Base-by-base conservation (phyloP, 2,113 vertebrate genomes). In the Spea bombifrons region DNA sequence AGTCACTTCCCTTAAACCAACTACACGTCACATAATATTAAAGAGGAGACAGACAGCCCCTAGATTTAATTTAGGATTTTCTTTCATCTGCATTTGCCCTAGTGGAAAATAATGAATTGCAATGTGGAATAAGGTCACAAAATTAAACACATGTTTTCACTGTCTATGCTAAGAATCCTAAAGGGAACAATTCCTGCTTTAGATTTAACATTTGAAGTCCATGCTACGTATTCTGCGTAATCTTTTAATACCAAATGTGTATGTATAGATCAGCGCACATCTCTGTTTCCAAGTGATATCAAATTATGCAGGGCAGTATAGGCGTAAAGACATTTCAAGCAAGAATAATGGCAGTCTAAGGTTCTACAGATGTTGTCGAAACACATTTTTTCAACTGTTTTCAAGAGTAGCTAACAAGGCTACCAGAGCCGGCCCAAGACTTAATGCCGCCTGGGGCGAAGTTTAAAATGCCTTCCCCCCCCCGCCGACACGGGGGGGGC, bases 81-180 rank as follows among this genome's bases (percentile, higher is more conserved):
- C 77, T 73, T 80, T 61, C 71, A 67, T 48, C 61, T 71, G 77
- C 77, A 71, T 57, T 30, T 30, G 30, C 30, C 30, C 30, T 30
- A 50, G 73, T 71, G 64, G 57, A 47, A 73, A 59, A 73, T 73
- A 73, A 67, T 73, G 57, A 52, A 59, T 59, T 80, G 64, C 63
- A 30, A 49, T 67, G 71, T 72, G 48, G 50, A 45, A 66, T 13
- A 80, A 67, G 50, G 71, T 47, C 53, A 67, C 70, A 67, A 67
- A 73, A 80, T 79, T 8, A 80, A 73, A 80, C 70, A 80, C 48
- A 73, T 66, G 64, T 72, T 80, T 80, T 45, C 71, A 80, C 48
- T 73, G 63, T 73, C 63, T 80, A 50, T 73, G 61, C 77, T 67
- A 15, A 66, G 71, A 67, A 59, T 73, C 44, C 64, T 48, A 80